A percentile compares a stretch with the other conserved stretches of the same genome.
Conservation (phyloP, 2,888 invertebrate species). For the Pandemis cinnamomeana region DNA sequence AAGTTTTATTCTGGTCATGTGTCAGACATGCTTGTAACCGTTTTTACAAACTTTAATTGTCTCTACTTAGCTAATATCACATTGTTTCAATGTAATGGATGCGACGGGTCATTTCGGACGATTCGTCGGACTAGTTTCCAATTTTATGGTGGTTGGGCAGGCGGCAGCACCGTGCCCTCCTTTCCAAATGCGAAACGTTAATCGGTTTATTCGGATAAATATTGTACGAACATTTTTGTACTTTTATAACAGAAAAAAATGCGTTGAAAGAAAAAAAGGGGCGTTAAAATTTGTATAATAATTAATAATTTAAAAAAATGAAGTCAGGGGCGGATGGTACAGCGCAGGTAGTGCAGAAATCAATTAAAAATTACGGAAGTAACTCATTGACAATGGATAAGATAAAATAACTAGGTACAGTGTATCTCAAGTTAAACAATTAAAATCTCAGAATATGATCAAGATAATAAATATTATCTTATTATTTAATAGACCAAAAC, state of each 20-base stretch:
- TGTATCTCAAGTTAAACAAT: not conserved
- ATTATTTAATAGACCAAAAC: slow-evolving; percentile 71
- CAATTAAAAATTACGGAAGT: too few relatives aligned
- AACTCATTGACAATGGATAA: not conserved
- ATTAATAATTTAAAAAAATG: too few relatives aligned
- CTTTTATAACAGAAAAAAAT: not conserved
- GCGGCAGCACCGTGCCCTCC: slow-evolving; percentile 53
- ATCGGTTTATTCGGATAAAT: slow-evolving; percentile 21
- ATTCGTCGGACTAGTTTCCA: slow-evolving; percentile 71
- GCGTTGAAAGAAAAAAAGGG: not conserved
- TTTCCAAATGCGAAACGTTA: slow-evolving; percentile 32
- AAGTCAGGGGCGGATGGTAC: too few relatives aligned
- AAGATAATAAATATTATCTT: not conserved
- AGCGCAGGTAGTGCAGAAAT: too few relatives aligned
- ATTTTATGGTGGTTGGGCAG: slow-evolving; percentile 82
- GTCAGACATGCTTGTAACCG: not conserved
- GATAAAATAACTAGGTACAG: not conserved
- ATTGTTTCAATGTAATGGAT: slow-evolving; percentile 63
- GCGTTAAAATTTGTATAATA: not conserved
- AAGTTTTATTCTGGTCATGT: too few relatives aligned
- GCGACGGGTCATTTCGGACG: slow-evolving; percentile 65
- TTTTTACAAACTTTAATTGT: not conserved
- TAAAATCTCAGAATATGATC: not conserved
- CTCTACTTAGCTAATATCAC: slow-evolving; percentile 44
- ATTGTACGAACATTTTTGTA: not conserved